Conservation (phyloP, 2,113 vertebrate genomes). For the Rhinichthys klamathensis region DNA sequence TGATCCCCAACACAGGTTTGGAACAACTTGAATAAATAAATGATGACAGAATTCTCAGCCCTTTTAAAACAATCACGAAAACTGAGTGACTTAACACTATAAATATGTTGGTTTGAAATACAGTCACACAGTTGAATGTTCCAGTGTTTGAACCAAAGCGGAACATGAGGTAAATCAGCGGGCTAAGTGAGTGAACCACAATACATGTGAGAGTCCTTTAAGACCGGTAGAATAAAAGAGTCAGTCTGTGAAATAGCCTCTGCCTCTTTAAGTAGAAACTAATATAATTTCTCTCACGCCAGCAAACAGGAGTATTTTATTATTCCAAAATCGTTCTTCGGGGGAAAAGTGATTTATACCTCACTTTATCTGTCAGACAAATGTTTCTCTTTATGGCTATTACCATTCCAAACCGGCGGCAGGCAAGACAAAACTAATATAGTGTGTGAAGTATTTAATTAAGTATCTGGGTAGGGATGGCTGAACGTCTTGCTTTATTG, state of each 20-base stretch:
- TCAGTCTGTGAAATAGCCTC: constrained; percentile 29
- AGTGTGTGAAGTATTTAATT: constrained; percentile 74
- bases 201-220: constrained; percentile 29
- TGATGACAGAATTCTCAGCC: not conserved
- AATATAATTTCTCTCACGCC: constrained; percentile 56
- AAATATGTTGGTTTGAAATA: not conserved
- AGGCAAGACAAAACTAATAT: constrained; percentile 65
- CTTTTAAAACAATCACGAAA: not conserved
- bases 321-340: constrained; percentile 64
- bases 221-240: constrained; percentile 25
- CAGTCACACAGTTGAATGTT: not conserved
- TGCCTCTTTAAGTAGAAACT: constrained; percentile 51
- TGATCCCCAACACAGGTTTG: not conserved
- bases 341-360: constrained; percentile 67
- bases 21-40: not conserved
- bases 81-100: not conserved
- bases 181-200: constrained; percentile 26
- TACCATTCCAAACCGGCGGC: constrained; percentile 66
- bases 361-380: constrained; percentile 72
- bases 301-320: constrained; percentile 61
- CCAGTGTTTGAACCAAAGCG: constrained; percentile 1
- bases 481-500: constrained; percentile 72
- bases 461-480: constrained; percentile 74
- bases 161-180: constrained; percentile 27
- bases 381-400: constrained; percentile 72